Evolutionary conservation across 2,888 invertebrate species (phyloP), one percentile per base, ranked within the genome.

Genomic region (Dioctria rufipes): DNA sequence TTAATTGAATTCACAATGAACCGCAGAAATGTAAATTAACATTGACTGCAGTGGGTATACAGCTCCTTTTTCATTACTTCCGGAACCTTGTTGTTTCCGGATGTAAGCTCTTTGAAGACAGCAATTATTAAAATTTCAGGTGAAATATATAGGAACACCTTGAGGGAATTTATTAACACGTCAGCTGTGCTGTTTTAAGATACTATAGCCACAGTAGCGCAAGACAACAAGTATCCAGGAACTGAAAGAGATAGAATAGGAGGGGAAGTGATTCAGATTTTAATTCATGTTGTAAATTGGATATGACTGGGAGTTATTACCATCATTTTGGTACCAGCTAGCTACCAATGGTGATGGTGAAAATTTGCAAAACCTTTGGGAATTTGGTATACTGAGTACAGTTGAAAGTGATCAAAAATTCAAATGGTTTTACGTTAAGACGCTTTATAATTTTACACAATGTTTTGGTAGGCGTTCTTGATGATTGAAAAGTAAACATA

Each of bases 21-120:
- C 42, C 73, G 25, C 39, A 75, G 73, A 75, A 75, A 75, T 75
- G 73, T 75, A 75, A 75, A 75, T 60, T 75, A 60, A 58, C 60
- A 43, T n/a, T 40, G 54, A 60, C 40, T 75, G 58, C 58, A 60
- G 73, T 75, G 60, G 58, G 11, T 43, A 43, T 42, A 42, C 42
- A 42, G 60, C 58, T 58, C 60, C 60, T 58, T 75, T 60, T 60
- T 75, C 58, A 75, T 75, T 42, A 25, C 73, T 25, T 75, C 73
- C 58, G 60, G 60, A 75, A 60, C 54, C 25, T 8, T 40, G 73
- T 58, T 60, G 43, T 40, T 75, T 71, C 58, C 73, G 73, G 73
- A 60, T 75, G 73, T 75, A 60, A 75, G 43, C 43, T 42, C 40
- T 75, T 40, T 75, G 42, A 75, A 75, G 60, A 75, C 58, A 60